Evolutionary conservation across 2,113 vertebrate genomes (phyloP).

Genomic region (Lampris megalopsis): DNA sequence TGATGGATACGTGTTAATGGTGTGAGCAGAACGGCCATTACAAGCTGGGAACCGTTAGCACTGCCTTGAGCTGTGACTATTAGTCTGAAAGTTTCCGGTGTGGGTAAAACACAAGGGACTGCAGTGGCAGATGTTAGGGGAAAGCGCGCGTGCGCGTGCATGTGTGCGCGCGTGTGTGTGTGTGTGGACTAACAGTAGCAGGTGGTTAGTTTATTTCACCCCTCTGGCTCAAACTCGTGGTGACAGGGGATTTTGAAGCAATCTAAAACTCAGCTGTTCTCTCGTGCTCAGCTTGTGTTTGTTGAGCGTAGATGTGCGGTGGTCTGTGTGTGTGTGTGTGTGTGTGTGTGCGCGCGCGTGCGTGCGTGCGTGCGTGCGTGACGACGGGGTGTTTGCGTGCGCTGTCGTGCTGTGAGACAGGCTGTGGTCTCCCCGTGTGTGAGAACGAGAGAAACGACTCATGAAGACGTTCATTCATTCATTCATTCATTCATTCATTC

Average conservation of each 20-base stretch:
- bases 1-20: slow-evolving; percentile 79
- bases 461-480: too few species aligned
- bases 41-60: slow-evolving; percentile 72
- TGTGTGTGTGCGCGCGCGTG: slow-evolving; percentile 1
- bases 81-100: slow-evolving; percentile 76
- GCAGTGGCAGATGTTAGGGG: slow-evolving; percentile 74
- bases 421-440: slow-evolving; percentile 48
- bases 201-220: slow-evolving; percentile 79
- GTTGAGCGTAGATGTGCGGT: background rate
- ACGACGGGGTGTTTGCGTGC: background rate
- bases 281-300: slow-evolving; percentile 47
- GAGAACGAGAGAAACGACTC: slow-evolving; percentile 19
- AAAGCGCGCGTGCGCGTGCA: slow-evolving; percentile 36
- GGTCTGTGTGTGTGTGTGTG: slow-evolving; percentile 14
- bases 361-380: slow-evolving; percentile 45
- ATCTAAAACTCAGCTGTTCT: slow-evolving; percentile 75
- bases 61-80: slow-evolving; percentile 75
- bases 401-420: slow-evolving; percentile 48
- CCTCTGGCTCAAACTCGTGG: slow-evolving; percentile 63
- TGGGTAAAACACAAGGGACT: slow-evolving; percentile 74
- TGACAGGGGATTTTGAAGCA: slow-evolving; percentile 66
- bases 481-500: too few species aligned
- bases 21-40: slow-evolving; percentile 72
- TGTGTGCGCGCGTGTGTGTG: slow-evolving; percentile 38
- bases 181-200: slow-evolving; percentile 71